phyloP scores from a whole-genome alignment of 2,797 vertebrate genomes.

The Antrozous pallidus region DNA sequence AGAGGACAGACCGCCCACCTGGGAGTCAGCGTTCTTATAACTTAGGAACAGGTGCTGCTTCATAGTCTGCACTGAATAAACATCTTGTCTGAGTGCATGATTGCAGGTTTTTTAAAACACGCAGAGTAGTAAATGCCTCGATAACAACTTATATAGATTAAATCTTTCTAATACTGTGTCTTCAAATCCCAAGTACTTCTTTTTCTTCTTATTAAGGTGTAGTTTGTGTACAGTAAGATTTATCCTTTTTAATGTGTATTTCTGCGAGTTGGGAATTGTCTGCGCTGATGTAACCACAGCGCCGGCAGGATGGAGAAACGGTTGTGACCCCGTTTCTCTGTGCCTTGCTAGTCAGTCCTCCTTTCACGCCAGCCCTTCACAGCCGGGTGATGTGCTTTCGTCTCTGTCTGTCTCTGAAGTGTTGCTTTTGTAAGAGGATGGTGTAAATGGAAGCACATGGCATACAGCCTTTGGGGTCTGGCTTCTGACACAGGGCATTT shows the following conservation, averaged over 20 bases:
- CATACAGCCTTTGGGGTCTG: background rate
- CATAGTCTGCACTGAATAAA: background rate
- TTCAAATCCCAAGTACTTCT: background rate
- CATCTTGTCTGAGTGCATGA: background rate
- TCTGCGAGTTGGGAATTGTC: background rate
- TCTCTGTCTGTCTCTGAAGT: background rate
- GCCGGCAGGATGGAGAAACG: background rate
- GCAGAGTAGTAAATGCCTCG: background rate
- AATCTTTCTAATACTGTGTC: background rate
- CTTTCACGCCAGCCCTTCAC: background rate
- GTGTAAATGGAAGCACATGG: background rate
- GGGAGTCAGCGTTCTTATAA: conserved; percentile 10
- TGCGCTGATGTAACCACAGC: background rate
- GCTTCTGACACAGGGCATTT: background rate
- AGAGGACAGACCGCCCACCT: background rate
- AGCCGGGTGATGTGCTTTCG: background rate
- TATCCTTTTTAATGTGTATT: background rate
- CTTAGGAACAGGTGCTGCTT: conserved; percentile 29
- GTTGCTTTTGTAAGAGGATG: background rate
- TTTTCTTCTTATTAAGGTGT: background rate
- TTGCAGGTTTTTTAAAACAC: background rate
- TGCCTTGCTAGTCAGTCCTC: background rate
- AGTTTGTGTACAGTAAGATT: background rate
- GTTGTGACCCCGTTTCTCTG: background rate
- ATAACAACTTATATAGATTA: background rate